Conservation (phyloP, 2,888 invertebrate species). For the Patella caerulea region DNA sequence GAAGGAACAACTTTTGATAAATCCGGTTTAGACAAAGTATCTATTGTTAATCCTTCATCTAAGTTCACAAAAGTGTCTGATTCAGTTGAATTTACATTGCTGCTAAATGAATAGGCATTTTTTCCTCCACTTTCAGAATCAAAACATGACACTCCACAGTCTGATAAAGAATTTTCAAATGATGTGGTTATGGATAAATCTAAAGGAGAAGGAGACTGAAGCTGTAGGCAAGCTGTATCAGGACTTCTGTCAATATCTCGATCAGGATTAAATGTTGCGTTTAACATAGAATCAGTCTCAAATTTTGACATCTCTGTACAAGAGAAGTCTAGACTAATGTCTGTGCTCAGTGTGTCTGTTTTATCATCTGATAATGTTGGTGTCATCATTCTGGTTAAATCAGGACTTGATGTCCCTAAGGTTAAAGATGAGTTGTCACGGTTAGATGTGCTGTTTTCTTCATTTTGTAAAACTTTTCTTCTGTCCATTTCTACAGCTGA, state of each 20-base stretch:
- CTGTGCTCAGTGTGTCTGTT: slow-evolving; percentile 10
- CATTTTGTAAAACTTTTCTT: too few species aligned
- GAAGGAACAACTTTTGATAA: neutral
- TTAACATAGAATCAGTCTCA: slow-evolving; percentile 11
- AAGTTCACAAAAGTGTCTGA: neutral
- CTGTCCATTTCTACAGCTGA: too few species aligned
- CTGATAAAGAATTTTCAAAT: slow-evolving; percentile 7
- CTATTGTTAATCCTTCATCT: neutral
- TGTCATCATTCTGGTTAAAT: slow-evolving; percentile 19
- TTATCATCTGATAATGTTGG: slow-evolving; percentile 23
- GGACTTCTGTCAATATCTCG: neutral
- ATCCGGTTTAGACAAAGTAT: neutral
- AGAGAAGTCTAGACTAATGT: slow-evolving; percentile 17
- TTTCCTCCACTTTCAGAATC: neutral
- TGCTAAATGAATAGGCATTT: slow-evolving; percentile 4
- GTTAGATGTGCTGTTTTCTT: too few species aligned
- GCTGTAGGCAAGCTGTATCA: neutral
- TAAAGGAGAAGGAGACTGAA: neutral
- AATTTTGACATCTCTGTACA: slow-evolving; percentile 17
- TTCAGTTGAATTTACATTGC: slow-evolving; percentile 3
- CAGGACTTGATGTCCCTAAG: slow-evolving; percentile 6
- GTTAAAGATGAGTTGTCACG: too few species aligned
- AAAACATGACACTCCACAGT: neutral
- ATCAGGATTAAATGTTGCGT: neutral
- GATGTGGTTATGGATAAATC: neutral